These are phyloP conservation scores for Acanthopleura granulata DNA, from an alignment of 2,888 invertebrate species.

Conservation along the genomic window DNA sequence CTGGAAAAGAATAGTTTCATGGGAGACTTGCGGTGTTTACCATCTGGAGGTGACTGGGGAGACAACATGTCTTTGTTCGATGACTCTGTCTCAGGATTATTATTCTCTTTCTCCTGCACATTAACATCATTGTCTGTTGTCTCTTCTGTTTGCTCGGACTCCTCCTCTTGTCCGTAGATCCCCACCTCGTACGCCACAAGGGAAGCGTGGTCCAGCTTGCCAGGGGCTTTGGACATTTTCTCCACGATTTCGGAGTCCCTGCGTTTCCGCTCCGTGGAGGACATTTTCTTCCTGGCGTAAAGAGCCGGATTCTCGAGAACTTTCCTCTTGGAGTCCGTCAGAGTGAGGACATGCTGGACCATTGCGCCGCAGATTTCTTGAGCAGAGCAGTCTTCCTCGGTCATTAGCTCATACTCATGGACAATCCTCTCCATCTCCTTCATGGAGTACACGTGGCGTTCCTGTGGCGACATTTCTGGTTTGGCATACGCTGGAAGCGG, in stretches of 20 bases:
- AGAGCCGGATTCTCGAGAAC: conserved; percentile 80
- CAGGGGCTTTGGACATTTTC: conserved; percentile 83
- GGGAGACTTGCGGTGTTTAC: conserved; percentile 27
- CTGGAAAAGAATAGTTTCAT: conserved; percentile 30
- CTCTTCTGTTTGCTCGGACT: conserved; percentile 47
- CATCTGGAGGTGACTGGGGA: not conserved
- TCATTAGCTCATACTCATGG: conserved; percentile 67
- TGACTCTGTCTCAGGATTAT: conserved; percentile 6
- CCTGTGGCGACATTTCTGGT: conserved; percentile 64
- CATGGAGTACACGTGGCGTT: conserved; percentile 85
- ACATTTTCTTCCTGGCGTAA: conserved; percentile 60
- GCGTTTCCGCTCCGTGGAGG: conserved; percentile 58
- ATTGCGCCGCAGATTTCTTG: conserved; percentile 68
- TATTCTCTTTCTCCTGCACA: conserved; percentile 30
- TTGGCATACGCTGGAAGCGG: conserved; percentile 40
- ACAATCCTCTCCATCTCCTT: conserved; percentile 71
- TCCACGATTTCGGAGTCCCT: conserved; percentile 75
- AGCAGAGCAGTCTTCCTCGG: conserved; percentile 64
- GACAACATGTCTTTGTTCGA: not conserved
- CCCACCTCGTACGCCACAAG: conserved; percentile 84
- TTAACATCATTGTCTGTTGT: conserved; percentile 19
- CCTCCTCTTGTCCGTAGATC: conserved; percentile 52
- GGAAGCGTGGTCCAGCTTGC: conserved; percentile 90
- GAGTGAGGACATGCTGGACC: conserved; percentile 68
- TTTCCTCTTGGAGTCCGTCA: conserved; percentile 85